Base-by-base conservation (phyloP, 2,797 vertebrate species). In the Scyliorhinus canicula region DNA sequence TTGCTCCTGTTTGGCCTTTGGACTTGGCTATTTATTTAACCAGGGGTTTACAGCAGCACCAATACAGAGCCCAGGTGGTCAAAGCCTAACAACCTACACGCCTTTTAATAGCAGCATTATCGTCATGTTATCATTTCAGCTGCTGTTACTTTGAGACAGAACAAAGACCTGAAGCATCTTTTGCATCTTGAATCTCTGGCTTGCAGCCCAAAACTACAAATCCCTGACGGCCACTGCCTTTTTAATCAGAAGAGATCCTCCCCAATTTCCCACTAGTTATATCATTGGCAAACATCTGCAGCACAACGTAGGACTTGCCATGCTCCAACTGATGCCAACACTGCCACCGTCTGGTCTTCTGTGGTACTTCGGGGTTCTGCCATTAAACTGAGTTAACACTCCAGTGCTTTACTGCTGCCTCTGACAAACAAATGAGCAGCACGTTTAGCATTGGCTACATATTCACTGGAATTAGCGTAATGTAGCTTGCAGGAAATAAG, bases 211-310 rank as follows among this genome's bases (percentile, higher is more conserved):
- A 69, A 79, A 93, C 47, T 4, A 4, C 31, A 35, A 88, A 88
- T 57, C 31, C 24, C 57, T 47, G 11, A 47, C 6, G 26, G 40
- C 26, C 6, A 7, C 8, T 16, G 90, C 35, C 16, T 47, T 93
- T 69, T 93, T 93, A 93, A 21, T 88, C 85, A 67, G 40, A 47
- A 67, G 91, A 93, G 63, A 69, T 93, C 40, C 26, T 55, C 31
- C 52, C 52, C 85, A 57, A n/a, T 90, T 65, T 91, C 88, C n/a
- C 2, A 11, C 84, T 55, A 52, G 26, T 91, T 63, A 91, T 40
- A n/a, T 63, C 52, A 63, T 91, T 63, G 55, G 52, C 55, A 91
- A 31, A 65, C 19, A 40, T 26, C 88, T 44, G 88, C n/a, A 40
- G n/a, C 21, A 14, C 11, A 21, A 63, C 88, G 19, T 2, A 40